These are phyloP conservation scores for Kryptopterus vitreolus DNA, from an alignment of 2,797 vertebrate species.

Conservation along the genomic window DNA sequence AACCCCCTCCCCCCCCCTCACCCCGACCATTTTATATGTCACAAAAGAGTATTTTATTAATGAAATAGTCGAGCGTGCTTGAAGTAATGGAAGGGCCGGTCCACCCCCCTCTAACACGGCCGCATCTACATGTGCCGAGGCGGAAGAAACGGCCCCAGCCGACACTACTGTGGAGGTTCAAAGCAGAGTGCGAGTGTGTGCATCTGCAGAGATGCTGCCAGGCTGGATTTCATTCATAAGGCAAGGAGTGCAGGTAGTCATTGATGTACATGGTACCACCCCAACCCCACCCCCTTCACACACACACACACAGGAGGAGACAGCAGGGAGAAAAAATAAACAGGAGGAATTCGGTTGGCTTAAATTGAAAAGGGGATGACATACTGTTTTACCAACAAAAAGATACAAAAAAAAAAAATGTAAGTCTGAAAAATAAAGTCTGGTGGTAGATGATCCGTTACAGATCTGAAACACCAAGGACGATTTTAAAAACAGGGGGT, in stretches of 20 bases:
- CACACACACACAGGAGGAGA: conserved; percentile 31
- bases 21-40: conserved; percentile 51
- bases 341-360: conserved; percentile 39
- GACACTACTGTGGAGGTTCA: conserved; percentile 29
- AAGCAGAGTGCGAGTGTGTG: conserved; percentile 3
- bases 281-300: too few species aligned
- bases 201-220: conserved; percentile 34
- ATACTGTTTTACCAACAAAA: conserved; percentile 29
- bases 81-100: conserved; percentile 30
- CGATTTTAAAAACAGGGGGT: background rate
- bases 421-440: conserved; percentile 31
- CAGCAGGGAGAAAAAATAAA: conserved; percentile 19
- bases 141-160: conserved; percentile 28
- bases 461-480: background rate
- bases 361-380: conserved; percentile 38
- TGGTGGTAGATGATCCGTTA: background rate
- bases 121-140: conserved; percentile 1
- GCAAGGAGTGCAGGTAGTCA: conserved; percentile 51
- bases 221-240: conserved; percentile 48
- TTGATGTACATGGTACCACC: conserved; percentile 22
- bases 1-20: conserved; percentile 23
- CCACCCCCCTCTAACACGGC: conserved; percentile 18
- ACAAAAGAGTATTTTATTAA: conserved; percentile 23
- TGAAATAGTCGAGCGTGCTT: conserved; percentile 32
- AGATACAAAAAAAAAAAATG: background rate